Base-by-base conservation (phyloP, 1,140 invertebrate species). In the Formica selysi region DNA sequence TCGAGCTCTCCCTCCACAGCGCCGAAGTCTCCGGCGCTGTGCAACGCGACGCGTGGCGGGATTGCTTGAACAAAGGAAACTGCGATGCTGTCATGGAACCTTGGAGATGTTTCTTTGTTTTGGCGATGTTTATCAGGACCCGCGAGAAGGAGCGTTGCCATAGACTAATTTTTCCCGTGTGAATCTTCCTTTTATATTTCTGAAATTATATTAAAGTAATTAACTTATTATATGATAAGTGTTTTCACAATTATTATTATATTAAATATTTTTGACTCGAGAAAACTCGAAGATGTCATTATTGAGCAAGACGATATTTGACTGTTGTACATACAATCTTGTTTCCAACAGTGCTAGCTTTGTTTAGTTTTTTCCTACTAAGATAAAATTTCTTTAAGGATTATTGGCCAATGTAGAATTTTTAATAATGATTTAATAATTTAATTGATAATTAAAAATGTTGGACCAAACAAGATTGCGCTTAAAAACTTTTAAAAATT, bases 51-150 rank as follows among this genome's bases (percentile, higher is more conserved):
- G 68, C 65, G 64, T 88, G 76, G 67, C 86, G 73, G 76, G 64
- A 38, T 62, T 74, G 68, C 41, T 44, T 79, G 86, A 88, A 91
- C 90, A 91, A 91, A 90, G 84, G 57, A 87, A 88, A 80, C 48
- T 64, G 10, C 73, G 76, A 70, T 48, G 44, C 62, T 67, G 59
- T 76, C 70, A 73, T 79, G 41, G 76, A 90, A 68, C 76, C 65
- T 85, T 65, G n/a, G 29, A 64, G 83, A 70, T 36, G n/a, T 81
- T 85, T 80, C 85, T 89, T 86, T 91, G 74, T 86, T 85, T 86
- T 67, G 26, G 0, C 26, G 38, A 44, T 29, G 7, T 44, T 32
- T 61, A 13, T 48, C 57, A 13, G 10, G 36, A 67, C 13, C 10
- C n/a, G n/a, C 76, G 7, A 73, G 38, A 83, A 61, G 44, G 3